Base-by-base conservation (phyloP, 2,888 invertebrate genomes). In the Heteromurus nitidus region DNA sequence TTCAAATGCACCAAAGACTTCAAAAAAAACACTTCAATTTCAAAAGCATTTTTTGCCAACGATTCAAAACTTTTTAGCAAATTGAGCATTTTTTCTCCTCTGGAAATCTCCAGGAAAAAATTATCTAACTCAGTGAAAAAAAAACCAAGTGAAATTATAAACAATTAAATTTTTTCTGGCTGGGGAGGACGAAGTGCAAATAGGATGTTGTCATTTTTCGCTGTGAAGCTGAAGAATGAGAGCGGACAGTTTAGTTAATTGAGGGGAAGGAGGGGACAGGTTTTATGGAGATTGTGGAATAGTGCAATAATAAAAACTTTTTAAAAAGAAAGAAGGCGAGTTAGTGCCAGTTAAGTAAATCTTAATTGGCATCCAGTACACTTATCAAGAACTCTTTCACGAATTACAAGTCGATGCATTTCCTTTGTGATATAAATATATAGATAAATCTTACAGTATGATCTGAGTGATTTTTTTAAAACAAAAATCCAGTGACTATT, bases 1-100 rank as follows among this genome's bases (percentile, higher is more conserved):
- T 18, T 64, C 53, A 47, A 74, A 74, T 74, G 53, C 62, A 74
- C 73, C 73, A 74, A 74, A 74, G 73, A 72, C 60, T 60, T 28
- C 18, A 47, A 47, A 50, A 47, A 47, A 68, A 60, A 72, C 58
- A 36, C 30, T 47, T 50, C 5, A 53, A 69, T 50, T 50, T 55
- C 31, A 44, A 36, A 47, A 47, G 3, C 24, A 30, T 68, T 50
- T 50, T 50, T 68, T 31, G 50, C 50, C 50, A 50, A 50, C n/a
- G 50, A 50, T n/a, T 36, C 13, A 18, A 50, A 11, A 50, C 50
- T 13, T n/a, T 50, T 50, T n/a, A n/a, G n/a, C n/a, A n/a, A n/a
- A n/a, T n/a, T n/a, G n/a, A n/a, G n/a, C n/a, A n/a, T n/a, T n/a
- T n/a, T n/a, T n/a, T n/a, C n/a, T n/a, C n/a, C n/a, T n/a, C n/a